A percentile compares a stretch with the other conserved stretches of the same genome.
Evolutionary conservation across 2,113 vertebrate genomes (phyloP).

Genomic region (Climacteris rufus): DNA sequence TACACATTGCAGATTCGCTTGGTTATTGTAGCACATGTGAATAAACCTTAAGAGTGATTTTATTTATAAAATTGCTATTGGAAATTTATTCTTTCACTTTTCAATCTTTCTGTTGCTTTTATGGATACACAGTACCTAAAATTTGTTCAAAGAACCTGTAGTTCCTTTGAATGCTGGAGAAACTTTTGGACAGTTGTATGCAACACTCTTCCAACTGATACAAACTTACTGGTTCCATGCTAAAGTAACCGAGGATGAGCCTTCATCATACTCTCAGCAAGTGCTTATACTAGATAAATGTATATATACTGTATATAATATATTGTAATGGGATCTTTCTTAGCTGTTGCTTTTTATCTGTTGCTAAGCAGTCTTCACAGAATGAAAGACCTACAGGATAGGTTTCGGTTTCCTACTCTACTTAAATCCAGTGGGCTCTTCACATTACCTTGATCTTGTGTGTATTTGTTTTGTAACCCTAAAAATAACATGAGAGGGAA

Average conservation of each 20-base stretch:
- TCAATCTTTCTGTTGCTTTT: background rate
- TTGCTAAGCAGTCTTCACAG: background rate
- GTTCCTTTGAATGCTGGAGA: background rate
- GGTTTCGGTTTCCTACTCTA: background rate
- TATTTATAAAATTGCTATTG: slow-evolving; percentile 12
- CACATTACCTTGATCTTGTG: background rate
- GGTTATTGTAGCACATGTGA: background rate
- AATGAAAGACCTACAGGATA: background rate
- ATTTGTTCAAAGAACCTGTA: background rate
- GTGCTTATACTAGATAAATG: background rate
- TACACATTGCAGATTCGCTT: background rate
- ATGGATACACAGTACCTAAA: background rate
- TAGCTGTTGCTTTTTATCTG: background rate
- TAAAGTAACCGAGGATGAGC: background rate
- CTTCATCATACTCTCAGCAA: background rate
- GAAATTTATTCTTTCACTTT: background rate
- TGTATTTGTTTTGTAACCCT: background rate
- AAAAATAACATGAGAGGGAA: background rate
- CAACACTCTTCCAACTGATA: background rate
- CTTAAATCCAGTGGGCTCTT: background rate
- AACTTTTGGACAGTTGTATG: background rate
- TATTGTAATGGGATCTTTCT: background rate
- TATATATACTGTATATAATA: background rate
- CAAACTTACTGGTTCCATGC: background rate
- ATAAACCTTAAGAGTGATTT: slow-evolving; percentile 26